Base-by-base conservation (phyloP, 2,888 invertebrate species). In the Agonopterix heracliana region DNA sequence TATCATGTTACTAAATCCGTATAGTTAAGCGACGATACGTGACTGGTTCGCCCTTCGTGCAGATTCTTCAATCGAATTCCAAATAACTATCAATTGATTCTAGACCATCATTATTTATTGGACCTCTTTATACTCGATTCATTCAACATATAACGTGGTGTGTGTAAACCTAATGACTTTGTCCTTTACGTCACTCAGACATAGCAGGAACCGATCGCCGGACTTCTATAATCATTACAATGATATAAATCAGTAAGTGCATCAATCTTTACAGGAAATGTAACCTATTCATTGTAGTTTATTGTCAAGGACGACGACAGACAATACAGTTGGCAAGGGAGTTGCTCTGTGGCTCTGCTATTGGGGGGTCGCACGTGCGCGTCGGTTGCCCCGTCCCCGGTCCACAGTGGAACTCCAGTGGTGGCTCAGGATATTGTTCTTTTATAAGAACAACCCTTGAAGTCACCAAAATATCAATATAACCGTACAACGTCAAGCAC, bases 81-180 rank as follows among this genome's bases (percentile, higher is more conserved):
- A 47, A 34, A 26, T 26, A 26, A 26, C 35, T 5, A 11, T 50
- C 51, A 50, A 50, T 52, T 49, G 45, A 47, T 51, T 54, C 54
- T 50, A 52, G 52, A 54, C 52, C 48, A 49, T 50, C 48, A 49
- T 48, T 52, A 46, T 51, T 48, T 51, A 54, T 50, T 26, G 45
- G 11, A 44, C 14, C 40, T 46, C 42, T 47, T 36, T 45, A 38
- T 45, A 26, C 51, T 48, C 34, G 49, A 48, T 35, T 47, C 51
- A 54, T 56, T 48, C 53, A 53, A 52, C 50, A 50, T 51, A 26
- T 26, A 26, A 26, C 26, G 26, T 26, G 26, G 26, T 7, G 26
- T 26, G 26, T 26, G 26, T 26, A 26, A 26, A 26, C 41, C 38
- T 44, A 49, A 51, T 49, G 47, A 48, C 48, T 49, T 51, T 47